Conservation (phyloP, 2,888 invertebrate genomes). For the Troilus luridus region DNA sequence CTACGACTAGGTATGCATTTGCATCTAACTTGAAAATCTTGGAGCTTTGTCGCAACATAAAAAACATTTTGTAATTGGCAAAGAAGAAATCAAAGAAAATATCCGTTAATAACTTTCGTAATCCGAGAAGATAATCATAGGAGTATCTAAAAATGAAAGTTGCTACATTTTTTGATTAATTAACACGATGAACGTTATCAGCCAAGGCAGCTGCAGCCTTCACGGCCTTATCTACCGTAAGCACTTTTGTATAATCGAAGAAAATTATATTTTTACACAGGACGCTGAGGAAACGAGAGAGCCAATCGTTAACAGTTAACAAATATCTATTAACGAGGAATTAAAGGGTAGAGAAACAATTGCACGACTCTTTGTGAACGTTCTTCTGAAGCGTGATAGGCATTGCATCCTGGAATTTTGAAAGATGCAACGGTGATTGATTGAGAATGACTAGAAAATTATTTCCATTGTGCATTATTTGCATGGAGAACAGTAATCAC, state of each 20-base stretch:
- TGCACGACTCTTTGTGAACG: not conserved
- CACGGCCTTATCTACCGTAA: not conserved
- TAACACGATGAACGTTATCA: not conserved
- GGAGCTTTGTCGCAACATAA: not conserved
- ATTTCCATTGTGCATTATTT: too few relatives aligned
- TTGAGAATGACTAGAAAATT: not conserved
- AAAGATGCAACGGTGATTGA: not conserved
- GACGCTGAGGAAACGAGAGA: not conserved
- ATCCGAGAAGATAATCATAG: not conserved
- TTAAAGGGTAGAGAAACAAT: not conserved
- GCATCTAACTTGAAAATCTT: too few relatives aligned
- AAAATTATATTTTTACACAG: not conserved
- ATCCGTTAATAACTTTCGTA: not conserved
- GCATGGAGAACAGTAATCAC: too few relatives aligned
- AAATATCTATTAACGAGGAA: not conserved
- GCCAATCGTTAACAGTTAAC: not conserved
- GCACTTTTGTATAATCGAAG: not conserved
- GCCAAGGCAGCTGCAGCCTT: not conserved
- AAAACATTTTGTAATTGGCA: not conserved
- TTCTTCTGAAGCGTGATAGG: not conserved
- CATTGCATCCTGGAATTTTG: not conserved
- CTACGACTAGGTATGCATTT: too few relatives aligned
- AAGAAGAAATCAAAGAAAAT: not conserved
- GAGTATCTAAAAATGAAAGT: slow-evolving; percentile 2
- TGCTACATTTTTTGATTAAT: slow-evolving; percentile 22